Conservation (phyloP, 1,140 invertebrate genomes). For the Babylonia areolata region DNA sequence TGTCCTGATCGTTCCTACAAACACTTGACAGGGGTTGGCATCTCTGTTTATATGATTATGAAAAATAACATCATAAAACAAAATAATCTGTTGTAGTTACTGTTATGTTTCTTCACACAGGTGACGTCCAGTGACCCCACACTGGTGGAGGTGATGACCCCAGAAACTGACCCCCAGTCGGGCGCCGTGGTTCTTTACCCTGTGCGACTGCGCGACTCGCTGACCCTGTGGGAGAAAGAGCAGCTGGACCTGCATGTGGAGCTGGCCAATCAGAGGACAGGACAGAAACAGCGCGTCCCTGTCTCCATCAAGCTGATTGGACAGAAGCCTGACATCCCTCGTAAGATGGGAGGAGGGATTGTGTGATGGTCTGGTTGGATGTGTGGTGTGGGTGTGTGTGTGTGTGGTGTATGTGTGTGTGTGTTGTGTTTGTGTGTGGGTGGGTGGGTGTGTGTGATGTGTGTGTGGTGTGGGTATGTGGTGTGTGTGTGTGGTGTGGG, state of each 20-base stretch:
- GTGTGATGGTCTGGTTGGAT: not conserved
- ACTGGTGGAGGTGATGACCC: conserved; percentile 61
- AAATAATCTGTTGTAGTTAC: too few species aligned
- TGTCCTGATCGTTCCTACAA: too few species aligned
- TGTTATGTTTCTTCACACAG: too few species aligned
- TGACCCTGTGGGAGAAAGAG: conserved; percentile 63
- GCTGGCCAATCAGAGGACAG: conserved; percentile 59
- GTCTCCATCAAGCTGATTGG: conserved; percentile 69
- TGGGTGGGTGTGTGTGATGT: not conserved
- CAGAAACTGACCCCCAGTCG: conserved; percentile 60
- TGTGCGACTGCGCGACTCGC: conserved; percentile 62
- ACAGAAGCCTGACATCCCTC: conserved; percentile 58
- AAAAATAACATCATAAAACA: too few species aligned
- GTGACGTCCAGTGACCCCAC: conserved; percentile 66
- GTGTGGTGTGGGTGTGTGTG: not conserved
- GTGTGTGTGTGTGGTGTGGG: not conserved
- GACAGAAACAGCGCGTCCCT: conserved; percentile 67
- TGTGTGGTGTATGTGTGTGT: not conserved
- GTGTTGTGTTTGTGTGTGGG: too few species aligned
- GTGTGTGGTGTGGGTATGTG: not conserved
- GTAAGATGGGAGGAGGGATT: conserved; percentile 45
- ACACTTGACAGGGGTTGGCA: too few species aligned
- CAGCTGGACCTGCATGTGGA: conserved; percentile 65
- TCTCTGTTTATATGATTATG: too few species aligned
- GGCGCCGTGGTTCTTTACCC: conserved; percentile 60